Evolutionary conservation across 2,888 invertebrate genomes (phyloP).

Genomic region (Leptopilina syphax): DNA sequence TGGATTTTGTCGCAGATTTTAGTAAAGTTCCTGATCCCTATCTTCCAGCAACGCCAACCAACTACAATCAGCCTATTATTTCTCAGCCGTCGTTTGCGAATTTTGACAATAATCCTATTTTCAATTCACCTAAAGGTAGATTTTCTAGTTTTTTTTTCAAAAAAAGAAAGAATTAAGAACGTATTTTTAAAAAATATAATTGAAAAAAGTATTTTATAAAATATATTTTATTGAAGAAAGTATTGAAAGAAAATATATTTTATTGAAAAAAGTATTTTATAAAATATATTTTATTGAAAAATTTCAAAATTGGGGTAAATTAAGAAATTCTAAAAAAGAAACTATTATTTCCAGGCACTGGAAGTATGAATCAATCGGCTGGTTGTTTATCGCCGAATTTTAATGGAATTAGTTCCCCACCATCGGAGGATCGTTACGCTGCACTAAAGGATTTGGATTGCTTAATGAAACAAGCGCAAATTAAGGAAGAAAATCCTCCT

Average conservation of each 20-base stretch:
- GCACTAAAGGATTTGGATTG: slow-evolving; percentile 95
- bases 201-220: too few relatives aligned
- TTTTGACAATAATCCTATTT: slow-evolving; percentile 86
- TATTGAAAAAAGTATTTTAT: too few relatives aligned
- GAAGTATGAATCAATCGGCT: slow-evolving; percentile 56
- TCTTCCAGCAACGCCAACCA: slow-evolving; percentile 63
- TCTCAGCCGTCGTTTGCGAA: slow-evolving; percentile 82
- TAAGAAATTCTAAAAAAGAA: not conserved
- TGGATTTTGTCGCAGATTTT: slow-evolving; percentile 75
- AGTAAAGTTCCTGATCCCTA: slow-evolving; percentile 72
- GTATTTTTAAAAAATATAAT: too few relatives aligned
- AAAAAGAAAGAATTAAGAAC: too few relatives aligned
- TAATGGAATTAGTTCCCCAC: slow-evolving; percentile 69
- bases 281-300: too few relatives aligned
- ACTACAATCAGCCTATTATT: slow-evolving; percentile 63
- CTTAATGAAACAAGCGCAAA: slow-evolving; percentile 78
- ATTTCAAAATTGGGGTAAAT: too few relatives aligned
- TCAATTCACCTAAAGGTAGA: slow-evolving; percentile 76
- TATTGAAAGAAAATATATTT: too few relatives aligned
- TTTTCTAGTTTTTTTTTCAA: not conserved
- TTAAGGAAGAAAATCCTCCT: slow-evolving; percentile 68
- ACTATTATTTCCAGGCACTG: slow-evolving; percentile 47
- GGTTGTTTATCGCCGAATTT: slow-evolving; percentile 62
- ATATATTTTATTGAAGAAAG: too few relatives aligned
- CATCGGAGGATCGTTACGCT: slow-evolving; percentile 93